Evolutionary conservation across 2,797 vertebrate genomes (phyloP), one percentile per base, ranked within the genome.

Genomic region (Myripristis jacobus): DNA sequence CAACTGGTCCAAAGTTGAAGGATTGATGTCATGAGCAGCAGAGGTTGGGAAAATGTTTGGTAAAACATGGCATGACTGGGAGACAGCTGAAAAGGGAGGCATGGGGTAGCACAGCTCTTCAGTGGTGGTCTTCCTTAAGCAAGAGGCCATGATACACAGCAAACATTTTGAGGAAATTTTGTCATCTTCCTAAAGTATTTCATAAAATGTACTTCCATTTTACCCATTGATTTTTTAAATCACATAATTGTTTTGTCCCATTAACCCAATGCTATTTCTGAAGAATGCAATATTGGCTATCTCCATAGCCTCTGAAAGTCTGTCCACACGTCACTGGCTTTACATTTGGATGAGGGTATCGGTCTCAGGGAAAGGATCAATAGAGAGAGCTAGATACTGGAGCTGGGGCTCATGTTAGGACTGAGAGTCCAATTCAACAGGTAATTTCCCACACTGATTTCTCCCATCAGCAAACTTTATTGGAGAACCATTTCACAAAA

Each of bases 141-240:
- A 72, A 67, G 60, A 71, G 75, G 77, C 71, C 68, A 80, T 81
- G 79, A 88, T 79, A 77, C 69, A 88, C 81, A 85, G 87, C 80
- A 67, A 81, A 87, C 69, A 51, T 71, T 52, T 44, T 84, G 61
- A 51, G 60, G 62, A 58, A 48, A 65, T 59, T 52, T 22, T 50
- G 66, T 55, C 66, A 76, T 71, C 66, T 80, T 79, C 66, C 70
- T 56, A 50, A 61, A 65, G 60, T 74, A 18, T 38, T 41, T 61
- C 55, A 51, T n/a, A 55, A 56, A 65, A 29, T 24, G 36, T 77
- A 22, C 36, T 70, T 80, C 65, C 29, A 58, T 66, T 47, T 77
- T 58, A 76, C 72, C 83, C 79, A 68, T 31, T 73, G 15, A 12
- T 56, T 46, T 61, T 54, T 58, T 31, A 24, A 65, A 59, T 47